A percentile compares a stretch with the other conserved stretches of the same genome.
Conservation (phyloP, 2,113 vertebrate genomes). For the Acrocephalus arundinaceus region DNA sequence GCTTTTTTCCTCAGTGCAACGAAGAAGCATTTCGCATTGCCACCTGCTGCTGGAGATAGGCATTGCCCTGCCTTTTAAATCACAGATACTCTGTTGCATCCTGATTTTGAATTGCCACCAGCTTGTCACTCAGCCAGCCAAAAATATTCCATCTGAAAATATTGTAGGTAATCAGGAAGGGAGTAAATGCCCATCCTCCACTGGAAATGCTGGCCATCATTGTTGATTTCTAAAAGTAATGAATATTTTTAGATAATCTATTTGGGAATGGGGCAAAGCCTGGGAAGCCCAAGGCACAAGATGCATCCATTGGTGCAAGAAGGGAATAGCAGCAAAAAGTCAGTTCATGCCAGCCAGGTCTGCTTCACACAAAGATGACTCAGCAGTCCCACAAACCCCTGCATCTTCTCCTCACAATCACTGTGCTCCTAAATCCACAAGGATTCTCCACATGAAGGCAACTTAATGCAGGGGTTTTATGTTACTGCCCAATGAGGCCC, state of each 20-base stretch:
- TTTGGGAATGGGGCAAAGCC: not conserved
- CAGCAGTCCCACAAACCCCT: not conserved
- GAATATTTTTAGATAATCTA: not conserved
- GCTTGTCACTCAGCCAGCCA: not conserved
- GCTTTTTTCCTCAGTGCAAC: not conserved
- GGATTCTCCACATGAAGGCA: not conserved
- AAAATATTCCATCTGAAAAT: not conserved
- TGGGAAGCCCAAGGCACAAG: not conserved
- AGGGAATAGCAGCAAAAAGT: not conserved
- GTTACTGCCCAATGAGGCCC: not conserved
- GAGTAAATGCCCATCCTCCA: not conserved
- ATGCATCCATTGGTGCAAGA: not conserved
- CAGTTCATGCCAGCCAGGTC: not conserved
- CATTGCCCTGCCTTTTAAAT: not conserved
- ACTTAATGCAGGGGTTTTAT: not conserved
- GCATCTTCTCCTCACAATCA: not conserved
- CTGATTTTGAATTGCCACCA: not conserved
- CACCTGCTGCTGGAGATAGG: conserved; percentile 64
- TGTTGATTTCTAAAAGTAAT: not conserved
- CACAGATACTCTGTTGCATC: not conserved
- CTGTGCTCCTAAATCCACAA: not conserved
- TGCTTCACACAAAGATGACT: not conserved
- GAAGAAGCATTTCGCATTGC: conserved; percentile 40
- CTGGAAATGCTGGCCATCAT: not conserved
- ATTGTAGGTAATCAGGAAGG: not conserved